phyloP scores from a whole-genome alignment of 2,113 vertebrate species.

The Lichenostomus cassidix region DNA sequence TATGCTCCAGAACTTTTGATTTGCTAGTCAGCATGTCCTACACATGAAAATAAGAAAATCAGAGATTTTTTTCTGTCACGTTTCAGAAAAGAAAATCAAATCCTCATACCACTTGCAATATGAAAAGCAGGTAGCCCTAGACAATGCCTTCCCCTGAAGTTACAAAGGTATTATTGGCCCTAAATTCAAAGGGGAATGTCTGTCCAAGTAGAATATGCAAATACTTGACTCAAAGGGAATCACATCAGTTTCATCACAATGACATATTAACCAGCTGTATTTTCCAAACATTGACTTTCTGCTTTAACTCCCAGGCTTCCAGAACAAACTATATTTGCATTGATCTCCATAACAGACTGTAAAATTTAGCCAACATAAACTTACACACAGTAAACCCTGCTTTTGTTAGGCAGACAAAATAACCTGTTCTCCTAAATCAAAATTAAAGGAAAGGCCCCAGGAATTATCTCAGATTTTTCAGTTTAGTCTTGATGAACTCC shows the following conservation, averaged over 20 bases:
- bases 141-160: neutral
- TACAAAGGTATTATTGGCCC: neutral
- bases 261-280: neutral
- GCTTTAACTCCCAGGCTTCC: neutral
- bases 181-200: neutral
- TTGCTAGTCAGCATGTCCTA: neutral
- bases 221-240: neutral
- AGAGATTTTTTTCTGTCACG: neutral
- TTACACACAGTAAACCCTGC: neutral
- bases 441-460: neutral
- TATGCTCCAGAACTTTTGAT: neutral
- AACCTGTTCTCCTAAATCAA: neutral
- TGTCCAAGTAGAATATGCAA: neutral
- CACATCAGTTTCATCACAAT: neutral
- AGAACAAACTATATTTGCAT: neutral
- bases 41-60: neutral
- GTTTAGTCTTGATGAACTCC: neutral
- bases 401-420: neutral
- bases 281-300: neutral
- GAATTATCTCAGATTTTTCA: neutral
- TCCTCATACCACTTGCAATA: neutral
- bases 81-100: neutral
- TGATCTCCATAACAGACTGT: neutral
- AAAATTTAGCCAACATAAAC: neutral
- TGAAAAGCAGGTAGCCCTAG: neutral